Base-by-base conservation (phyloP, 2,888 invertebrate species). In the Heliconius sara region DNA sequence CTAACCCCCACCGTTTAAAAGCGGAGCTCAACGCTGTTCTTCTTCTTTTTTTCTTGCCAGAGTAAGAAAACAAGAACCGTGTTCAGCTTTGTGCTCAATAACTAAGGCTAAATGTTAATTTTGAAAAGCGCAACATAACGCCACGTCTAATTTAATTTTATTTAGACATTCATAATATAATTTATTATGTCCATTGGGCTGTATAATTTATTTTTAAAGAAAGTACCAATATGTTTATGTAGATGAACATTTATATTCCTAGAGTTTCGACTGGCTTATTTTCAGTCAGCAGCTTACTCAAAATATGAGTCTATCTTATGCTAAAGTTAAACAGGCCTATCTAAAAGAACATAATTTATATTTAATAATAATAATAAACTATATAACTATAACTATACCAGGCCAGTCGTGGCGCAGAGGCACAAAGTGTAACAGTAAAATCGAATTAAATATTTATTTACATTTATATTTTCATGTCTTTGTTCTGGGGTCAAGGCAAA, bases 221-320 rank as follows among this genome's bases (percentile, higher is more conserved):
- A 65, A 27, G 27, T 6, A 30, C 13, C 34, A n/a, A n/a, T 73
- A 30, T 13, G 2, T 57, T n/a, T 73, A 60, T 60, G n/a, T 73
- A 60, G 10, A 60, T 34, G 22, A 60, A 34, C 57, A 60, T 73
- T 73, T 34, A n/a, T 73, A 57, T 72, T 73, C 70, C 60, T 75
- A 73, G 22, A 60, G 22, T 72, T 72, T 57, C 60, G 57, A 34
- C 57, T 60, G 57, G 57, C 60, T 34, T 60, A 60, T 47, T 47
- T 70, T 70, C 70, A 70, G 70, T 47, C 72, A 30, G 57, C 27
- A 57, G 72, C 72, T 73, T 57, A 73, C 22, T 30, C 57, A 57
- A 73, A 73, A 73, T 73, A 73, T 57, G 57, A 57, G 30, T 34
- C 30, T 72, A 57, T 57, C 43, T 19, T 47, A 16, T 9, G 25